Evolutionary conservation across 2,888 invertebrate species (phyloP).

Genomic region (Halictus ligatus): DNA sequence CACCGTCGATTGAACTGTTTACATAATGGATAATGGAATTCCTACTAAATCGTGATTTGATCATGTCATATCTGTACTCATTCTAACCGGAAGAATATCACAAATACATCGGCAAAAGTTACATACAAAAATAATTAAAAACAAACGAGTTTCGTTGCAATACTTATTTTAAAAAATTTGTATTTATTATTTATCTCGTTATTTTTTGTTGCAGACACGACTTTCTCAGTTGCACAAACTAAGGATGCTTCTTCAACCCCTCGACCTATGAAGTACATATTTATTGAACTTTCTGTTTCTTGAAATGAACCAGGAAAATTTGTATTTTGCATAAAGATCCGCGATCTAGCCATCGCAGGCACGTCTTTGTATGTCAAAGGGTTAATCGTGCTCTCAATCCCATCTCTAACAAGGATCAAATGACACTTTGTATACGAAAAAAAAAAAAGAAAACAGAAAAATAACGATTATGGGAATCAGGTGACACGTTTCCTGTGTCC

Average conservation of each 20-base stretch:
- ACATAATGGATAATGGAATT: no score
- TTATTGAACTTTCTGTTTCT: not conserved
- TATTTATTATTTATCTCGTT: no score
- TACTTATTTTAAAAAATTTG: no score
- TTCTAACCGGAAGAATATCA: not conserved
- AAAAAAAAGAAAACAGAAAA: constrained; percentile 28
- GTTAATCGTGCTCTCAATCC: constrained; percentile 15
- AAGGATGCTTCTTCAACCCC: not conserved
- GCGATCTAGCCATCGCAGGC: not conserved
- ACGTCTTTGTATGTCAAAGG: not conserved
- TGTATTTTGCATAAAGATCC: not conserved
- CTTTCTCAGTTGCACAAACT: not conserved
- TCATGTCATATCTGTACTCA: no score
- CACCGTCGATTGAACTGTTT: no score
- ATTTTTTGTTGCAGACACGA: not conserved
- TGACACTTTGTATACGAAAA: constrained; percentile 15
- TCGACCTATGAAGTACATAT: not conserved
- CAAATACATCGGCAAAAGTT: not conserved
- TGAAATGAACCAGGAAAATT: not conserved
- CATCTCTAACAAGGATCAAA: constrained; percentile 29
- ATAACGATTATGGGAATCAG: constrained; percentile 1
- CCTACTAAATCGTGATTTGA: no score
- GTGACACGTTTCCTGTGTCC: constrained; percentile 65
- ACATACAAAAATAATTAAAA: not conserved
- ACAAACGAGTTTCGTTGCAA: not conserved